Evolutionary conservation across 1,140 invertebrate species (phyloP).

Genomic region (Agrilus planipennis): DNA sequence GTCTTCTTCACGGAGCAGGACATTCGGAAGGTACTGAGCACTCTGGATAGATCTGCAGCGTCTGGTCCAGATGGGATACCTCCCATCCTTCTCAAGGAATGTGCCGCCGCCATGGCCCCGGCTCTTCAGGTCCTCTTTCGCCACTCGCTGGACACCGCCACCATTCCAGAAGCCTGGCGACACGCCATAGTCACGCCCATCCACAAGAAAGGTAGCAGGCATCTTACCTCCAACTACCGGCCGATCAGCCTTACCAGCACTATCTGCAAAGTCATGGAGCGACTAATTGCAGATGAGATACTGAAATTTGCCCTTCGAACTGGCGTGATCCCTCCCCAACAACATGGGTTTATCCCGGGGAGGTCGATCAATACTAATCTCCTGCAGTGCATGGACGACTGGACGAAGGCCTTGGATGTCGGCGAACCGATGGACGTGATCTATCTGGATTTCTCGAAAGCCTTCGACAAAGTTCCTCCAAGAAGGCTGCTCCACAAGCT

Average conservation of each 20-base stretch:
- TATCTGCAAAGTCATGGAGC: neutral
- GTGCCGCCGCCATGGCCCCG: neutral
- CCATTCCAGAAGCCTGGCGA: no score
- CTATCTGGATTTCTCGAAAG: neutral
- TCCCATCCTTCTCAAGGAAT: neutral
- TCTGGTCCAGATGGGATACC: neutral
- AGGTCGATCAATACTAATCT: neutral
- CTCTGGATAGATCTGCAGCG: no score
- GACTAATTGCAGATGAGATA: neutral
- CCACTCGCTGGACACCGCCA: neutral
- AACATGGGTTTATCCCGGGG: neutral
- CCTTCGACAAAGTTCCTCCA: neutral
- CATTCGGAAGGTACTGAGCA: no score
- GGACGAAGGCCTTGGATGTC: no score
- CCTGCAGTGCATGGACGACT: neutral
- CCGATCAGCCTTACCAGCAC: neutral
- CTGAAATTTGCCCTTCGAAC: neutral
- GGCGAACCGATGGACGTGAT: no score
- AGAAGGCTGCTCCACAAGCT: no score
- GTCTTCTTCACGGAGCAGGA: no score
- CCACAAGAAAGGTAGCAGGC: neutral
- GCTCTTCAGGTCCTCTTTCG: neutral
- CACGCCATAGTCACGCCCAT: neutral
- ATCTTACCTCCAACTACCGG: neutral
- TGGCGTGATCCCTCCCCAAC: neutral